Percentiles rank a stretch among this genome's conserved stretches.
phyloP scores from a whole-genome alignment of 1,140 invertebrate species.

The Drosophila fuyamai region DNA sequence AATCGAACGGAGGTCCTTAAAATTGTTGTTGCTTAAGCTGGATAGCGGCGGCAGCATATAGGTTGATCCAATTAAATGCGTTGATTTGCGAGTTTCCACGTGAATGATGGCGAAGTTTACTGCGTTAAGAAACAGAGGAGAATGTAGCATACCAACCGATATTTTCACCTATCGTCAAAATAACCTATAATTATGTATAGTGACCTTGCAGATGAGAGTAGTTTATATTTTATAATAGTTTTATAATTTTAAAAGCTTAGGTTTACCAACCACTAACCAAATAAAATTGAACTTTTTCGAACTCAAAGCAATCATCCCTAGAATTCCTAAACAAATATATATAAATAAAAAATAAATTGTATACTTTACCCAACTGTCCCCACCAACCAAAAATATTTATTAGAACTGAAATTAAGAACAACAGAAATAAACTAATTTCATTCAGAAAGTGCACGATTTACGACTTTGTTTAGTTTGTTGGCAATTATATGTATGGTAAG shows the following conservation, averaged over 20 bases:
- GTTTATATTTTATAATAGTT: too few species aligned
- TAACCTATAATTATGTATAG: too few species aligned
- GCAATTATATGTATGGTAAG: constrained; percentile 47
- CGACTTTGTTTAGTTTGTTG: constrained; percentile 50
- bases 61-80: constrained; percentile 14
- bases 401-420: constrained; percentile 12
- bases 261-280: too few species aligned
- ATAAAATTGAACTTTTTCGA: too few species aligned
- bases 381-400: constrained; percentile 6
- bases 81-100: not conserved
- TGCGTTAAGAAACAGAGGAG: too few species aligned
- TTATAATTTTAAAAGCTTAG: too few species aligned
- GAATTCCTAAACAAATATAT: too few species aligned
- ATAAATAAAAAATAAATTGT: constrained; percentile 10
- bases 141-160: too few species aligned
- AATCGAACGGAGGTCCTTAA: constrained; percentile 53
- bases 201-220: too few species aligned
- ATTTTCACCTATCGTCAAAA: too few species aligned
- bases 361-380: constrained; percentile 8
- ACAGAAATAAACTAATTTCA: constrained; percentile 43
- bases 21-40: constrained; percentile 18
- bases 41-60: not conserved
- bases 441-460: constrained; percentile 72
- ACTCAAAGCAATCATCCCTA: too few species aligned
- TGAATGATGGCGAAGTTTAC: not conserved